Conservation (phyloP, 2,888 invertebrate genomes). For the Nephrocerus scutellatus region DNA sequence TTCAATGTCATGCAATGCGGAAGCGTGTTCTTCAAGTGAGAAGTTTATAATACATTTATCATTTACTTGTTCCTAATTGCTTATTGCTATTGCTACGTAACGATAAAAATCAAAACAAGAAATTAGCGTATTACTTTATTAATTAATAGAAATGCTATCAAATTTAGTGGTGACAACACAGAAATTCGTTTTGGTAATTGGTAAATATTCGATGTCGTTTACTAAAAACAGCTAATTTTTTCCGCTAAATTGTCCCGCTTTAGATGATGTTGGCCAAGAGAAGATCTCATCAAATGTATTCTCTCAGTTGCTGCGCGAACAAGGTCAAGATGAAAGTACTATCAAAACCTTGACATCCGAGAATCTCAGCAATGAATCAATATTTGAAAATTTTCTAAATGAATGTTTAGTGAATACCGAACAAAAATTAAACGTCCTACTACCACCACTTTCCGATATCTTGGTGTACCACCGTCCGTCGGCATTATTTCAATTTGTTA, state of each 20-base stretch:
- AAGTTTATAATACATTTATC: too few relatives aligned
- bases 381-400: slow-evolving; percentile 26
- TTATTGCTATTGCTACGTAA: too few relatives aligned
- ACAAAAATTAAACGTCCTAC: slow-evolving; percentile 28
- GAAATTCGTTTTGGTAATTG: slow-evolving; percentile 41
- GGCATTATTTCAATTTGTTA: slow-evolving; percentile 35
- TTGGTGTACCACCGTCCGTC: slow-evolving; percentile 32
- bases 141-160: slow-evolving; percentile 41
- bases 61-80: too few relatives aligned
- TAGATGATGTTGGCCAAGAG: slow-evolving; percentile 42
- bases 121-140: too few relatives aligned
- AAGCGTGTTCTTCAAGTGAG: too few relatives aligned
- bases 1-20: too few relatives aligned
- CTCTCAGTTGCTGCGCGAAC: slow-evolving; percentile 35
- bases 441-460: slow-evolving; percentile 39
- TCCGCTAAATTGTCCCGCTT: slow-evolving; percentile 2
- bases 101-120: too few relatives aligned
- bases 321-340: slow-evolving; percentile 31
- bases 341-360: slow-evolving; percentile 30
- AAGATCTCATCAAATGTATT: slow-evolving; percentile 36
- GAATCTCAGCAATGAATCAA: slow-evolving; percentile 24
- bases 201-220: slow-evolving; percentile 30
- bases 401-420: slow-evolving; percentile 21
- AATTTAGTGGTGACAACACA: slow-evolving; percentile 37
- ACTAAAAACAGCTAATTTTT: not conserved